Evolutionary conservation across 2,113 vertebrate species (phyloP).

Genomic region (Strix aluco): DNA sequence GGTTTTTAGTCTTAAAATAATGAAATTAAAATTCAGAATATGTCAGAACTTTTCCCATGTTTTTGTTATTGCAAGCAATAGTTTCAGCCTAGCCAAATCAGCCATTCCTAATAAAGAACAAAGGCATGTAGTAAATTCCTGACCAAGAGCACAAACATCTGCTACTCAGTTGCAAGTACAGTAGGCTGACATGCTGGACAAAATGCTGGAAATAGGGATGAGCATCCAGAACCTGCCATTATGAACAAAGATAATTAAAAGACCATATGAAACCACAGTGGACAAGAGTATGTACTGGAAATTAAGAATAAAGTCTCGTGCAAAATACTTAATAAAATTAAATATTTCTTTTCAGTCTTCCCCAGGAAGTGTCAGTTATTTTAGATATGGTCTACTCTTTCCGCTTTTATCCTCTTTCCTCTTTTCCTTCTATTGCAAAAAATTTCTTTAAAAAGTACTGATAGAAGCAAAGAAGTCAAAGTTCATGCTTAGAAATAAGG

Average conservation of each 20-base stretch:
- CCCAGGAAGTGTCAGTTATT: neutral
- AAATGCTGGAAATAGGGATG: neutral
- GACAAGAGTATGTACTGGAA: neutral
- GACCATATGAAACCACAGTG: neutral
- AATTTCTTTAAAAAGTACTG: neutral
- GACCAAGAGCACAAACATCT: neutral
- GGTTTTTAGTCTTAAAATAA: neutral
- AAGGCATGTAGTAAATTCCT: neutral
- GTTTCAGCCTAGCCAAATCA: neutral
- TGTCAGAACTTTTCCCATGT: neutral
- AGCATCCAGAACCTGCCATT: neutral
- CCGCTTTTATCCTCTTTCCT: neutral
- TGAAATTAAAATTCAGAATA: neutral
- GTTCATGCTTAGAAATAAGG: neutral
- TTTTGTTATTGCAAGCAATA: neutral
- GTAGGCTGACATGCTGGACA: neutral
- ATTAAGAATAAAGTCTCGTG: neutral
- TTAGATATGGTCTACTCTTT: neutral
- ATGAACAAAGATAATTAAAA: neutral
- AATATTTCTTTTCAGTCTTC: neutral
- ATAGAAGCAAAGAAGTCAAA: neutral
- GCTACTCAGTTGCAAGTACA: neutral
- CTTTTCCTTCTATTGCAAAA: neutral
- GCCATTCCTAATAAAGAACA: neutral
- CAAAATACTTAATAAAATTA: neutral